Evolutionary conservation across 2,797 vertebrate genomes (phyloP).

Genomic region (Mormyrops attenuatus): DNA sequence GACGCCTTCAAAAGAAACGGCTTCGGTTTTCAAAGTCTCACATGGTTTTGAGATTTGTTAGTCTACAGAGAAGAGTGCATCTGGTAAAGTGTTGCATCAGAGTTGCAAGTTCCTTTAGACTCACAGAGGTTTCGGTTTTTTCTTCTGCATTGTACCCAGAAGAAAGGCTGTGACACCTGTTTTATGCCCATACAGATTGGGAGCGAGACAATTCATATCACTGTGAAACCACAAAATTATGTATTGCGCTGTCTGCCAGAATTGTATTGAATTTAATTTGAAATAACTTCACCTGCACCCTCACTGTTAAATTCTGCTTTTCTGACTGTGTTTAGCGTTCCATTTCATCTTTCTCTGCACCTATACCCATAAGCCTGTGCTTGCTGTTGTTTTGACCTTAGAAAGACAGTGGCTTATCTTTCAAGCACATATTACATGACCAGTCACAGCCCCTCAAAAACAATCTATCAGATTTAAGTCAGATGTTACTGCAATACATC

Average conservation of each 20-base stretch:
- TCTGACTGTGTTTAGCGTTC: neutral
- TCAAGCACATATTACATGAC: neutral
- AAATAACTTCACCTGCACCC: neutral
- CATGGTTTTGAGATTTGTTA: neutral
- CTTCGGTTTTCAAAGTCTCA: neutral
- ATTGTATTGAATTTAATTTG: neutral
- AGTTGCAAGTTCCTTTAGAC: neutral
- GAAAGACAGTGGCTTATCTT: neutral
- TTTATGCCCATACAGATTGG: neutral
- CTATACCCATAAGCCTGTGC: neutral
- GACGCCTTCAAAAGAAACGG: neutral
- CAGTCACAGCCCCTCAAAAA: neutral
- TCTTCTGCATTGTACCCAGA: neutral
- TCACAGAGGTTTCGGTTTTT: neutral
- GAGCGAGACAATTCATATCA: neutral
- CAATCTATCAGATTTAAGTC: neutral
- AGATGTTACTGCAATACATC: neutral
- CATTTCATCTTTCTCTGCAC: neutral
- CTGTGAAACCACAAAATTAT: neutral
- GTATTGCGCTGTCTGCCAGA: neutral
- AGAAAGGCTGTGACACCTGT: neutral
- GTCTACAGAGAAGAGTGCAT: neutral
- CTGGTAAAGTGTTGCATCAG: neutral
- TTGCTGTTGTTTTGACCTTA: neutral
- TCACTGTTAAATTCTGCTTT: neutral